Conservation (phyloP, 2,113 vertebrate species). For the Colius striatus region DNA sequence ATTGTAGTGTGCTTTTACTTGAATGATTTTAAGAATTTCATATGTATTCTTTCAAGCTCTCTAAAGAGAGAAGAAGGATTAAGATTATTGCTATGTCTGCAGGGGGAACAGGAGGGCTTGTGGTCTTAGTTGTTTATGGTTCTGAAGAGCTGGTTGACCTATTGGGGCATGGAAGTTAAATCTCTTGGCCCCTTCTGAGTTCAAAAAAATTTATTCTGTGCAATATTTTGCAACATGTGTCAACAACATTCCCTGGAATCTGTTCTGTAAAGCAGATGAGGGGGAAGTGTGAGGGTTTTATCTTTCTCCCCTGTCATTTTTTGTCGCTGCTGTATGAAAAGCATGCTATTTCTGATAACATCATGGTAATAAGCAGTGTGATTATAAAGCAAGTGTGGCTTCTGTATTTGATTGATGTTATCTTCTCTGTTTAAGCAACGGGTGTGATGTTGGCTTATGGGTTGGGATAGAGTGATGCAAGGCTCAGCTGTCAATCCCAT, state of each 20-base stretch:
- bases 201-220: background rate
- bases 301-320: background rate
- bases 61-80: background rate
- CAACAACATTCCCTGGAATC: background rate
- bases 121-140: background rate
- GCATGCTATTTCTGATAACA: background rate
- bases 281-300: background rate
- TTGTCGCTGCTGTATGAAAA: background rate
- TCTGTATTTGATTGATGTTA: background rate
- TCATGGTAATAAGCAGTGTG: background rate
- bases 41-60: background rate
- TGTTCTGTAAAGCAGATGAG: background rate
- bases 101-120: background rate
- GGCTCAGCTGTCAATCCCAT: background rate
- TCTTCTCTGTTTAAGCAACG: background rate
- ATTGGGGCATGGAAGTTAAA: background rate
- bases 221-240: background rate
- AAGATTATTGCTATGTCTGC: background rate
- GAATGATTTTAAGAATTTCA: background rate
- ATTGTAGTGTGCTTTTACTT: background rate
- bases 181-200: background rate
- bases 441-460: background rate
- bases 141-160: background rate
- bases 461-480: background rate
- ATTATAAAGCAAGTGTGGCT: background rate